A percentile compares a stretch with the other conserved stretches of the same genome.
Evolutionary conservation across 1,140 invertebrate genomes (phyloP).

Genomic region (Brachionus rotundiformis): DNA sequence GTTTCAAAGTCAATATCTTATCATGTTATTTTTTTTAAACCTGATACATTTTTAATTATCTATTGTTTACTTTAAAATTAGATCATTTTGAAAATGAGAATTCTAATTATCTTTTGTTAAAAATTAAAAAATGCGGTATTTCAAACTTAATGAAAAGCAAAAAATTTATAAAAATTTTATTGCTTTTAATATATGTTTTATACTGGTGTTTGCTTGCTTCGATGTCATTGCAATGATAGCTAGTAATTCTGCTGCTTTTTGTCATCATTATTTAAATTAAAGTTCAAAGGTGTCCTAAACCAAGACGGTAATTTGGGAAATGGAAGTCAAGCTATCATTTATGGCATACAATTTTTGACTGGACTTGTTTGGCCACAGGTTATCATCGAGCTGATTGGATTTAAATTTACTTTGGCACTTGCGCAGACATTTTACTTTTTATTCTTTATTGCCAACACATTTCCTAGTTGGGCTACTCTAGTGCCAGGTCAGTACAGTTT

Average conservation of each 20-base stretch:
- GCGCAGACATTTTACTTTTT: background rate
- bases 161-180: constrained; percentile 36
- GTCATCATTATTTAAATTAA: background rate
- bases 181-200: constrained; percentile 39
- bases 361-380: constrained; percentile 35
- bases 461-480: constrained; percentile 39
- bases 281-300: constrained; percentile 6
- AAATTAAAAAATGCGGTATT: background rate
- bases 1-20: too few relatives aligned
- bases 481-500: background rate
- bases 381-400: constrained; percentile 37
- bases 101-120: too few relatives aligned
- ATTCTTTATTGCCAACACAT: constrained; percentile 38
- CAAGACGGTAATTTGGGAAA: constrained; percentile 51
- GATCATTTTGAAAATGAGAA: too few relatives aligned
- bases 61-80: too few relatives aligned
- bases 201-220: constrained; percentile 14
- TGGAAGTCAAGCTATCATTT: constrained; percentile 39
- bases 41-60: too few relatives aligned
- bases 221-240: constrained; percentile 44
- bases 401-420: constrained; percentile 37
- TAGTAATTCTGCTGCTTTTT: background rate
- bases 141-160: constrained; percentile 26
- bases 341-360: constrained; percentile 20
- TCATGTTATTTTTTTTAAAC: too few relatives aligned